These are phyloP conservation scores for Streptopelia turtur DNA, from an alignment of 2,797 vertebrate species.

Conservation along the genomic window DNA sequence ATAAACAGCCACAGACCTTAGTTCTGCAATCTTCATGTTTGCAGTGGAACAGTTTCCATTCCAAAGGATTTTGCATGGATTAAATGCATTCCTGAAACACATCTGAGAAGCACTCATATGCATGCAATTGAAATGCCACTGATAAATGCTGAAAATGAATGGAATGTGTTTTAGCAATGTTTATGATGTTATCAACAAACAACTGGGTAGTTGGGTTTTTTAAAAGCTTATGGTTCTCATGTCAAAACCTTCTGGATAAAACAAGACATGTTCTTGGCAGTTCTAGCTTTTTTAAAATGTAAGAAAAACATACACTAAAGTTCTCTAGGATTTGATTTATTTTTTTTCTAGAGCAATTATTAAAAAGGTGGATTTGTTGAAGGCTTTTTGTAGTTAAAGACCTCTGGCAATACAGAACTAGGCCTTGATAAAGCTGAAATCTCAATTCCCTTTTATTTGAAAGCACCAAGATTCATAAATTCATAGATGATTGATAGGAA, in stretches of 20 bases:
- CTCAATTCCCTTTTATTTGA: neutral
- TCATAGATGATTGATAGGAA: neutral
- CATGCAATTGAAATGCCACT: neutral
- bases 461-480: neutral
- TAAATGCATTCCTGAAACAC: neutral
- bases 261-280: accelerated
- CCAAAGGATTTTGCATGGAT: neutral
- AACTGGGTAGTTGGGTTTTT: neutral
- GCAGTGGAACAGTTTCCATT: neutral
- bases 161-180: neutral
- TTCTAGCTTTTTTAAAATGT: neutral
- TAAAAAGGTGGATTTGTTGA: neutral
- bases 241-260: neutral
- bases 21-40: neutral
- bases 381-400: neutral
- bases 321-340: neutral
- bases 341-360: neutral
- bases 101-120: neutral
- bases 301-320: neutral
- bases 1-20: accelerated
- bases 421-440: neutral
- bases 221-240: neutral
- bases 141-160: neutral
- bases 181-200: neutral
- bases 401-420: neutral